phyloP scores from a whole-genome alignment of 2,888 invertebrate species.

The Chesias legatella region DNA sequence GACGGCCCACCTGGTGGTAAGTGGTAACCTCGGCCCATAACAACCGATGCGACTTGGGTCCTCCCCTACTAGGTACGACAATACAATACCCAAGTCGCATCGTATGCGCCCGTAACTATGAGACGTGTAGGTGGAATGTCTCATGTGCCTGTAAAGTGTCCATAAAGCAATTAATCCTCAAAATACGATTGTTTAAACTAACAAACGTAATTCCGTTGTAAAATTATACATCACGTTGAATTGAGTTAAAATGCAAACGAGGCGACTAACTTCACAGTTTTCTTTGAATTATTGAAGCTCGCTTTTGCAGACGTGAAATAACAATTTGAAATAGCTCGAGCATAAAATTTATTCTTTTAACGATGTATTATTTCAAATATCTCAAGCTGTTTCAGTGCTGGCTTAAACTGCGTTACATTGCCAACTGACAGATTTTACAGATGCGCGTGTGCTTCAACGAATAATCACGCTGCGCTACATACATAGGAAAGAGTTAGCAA shows the following conservation, averaged over 20 bases:
- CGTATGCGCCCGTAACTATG: too few relatives aligned
- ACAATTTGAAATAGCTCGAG: conserved; percentile 21
- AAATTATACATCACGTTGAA: conserved; percentile 25
- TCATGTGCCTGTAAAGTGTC: too few relatives aligned
- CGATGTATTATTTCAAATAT: conserved; percentile 15
- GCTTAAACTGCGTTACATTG: neutral
- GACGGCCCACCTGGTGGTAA: too few relatives aligned
- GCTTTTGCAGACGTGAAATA: conserved; percentile 18
- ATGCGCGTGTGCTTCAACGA: too few relatives aligned
- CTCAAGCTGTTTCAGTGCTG: conserved; percentile 12
- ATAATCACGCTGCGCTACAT: too few relatives aligned
- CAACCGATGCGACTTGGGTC: too few relatives aligned
- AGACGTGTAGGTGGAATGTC: too few relatives aligned
- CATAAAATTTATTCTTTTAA: conserved; percentile 19
- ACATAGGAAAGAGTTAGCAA: too few relatives aligned
- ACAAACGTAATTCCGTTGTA: conserved; percentile 20
- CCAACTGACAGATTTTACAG: too few relatives aligned
- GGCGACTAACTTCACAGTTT: conserved; percentile 21
- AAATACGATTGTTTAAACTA: conserved; percentile 4
- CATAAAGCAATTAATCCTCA: conserved; percentile 9
- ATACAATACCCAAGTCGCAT: too few relatives aligned
- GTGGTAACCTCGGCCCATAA: too few relatives aligned
- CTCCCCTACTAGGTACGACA: too few relatives aligned
- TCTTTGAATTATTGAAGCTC: conserved; percentile 24
- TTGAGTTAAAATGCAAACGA: conserved; percentile 28